phyloP scores from a whole-genome alignment of 2,113 vertebrate species.

The Equus quagga region DNA sequence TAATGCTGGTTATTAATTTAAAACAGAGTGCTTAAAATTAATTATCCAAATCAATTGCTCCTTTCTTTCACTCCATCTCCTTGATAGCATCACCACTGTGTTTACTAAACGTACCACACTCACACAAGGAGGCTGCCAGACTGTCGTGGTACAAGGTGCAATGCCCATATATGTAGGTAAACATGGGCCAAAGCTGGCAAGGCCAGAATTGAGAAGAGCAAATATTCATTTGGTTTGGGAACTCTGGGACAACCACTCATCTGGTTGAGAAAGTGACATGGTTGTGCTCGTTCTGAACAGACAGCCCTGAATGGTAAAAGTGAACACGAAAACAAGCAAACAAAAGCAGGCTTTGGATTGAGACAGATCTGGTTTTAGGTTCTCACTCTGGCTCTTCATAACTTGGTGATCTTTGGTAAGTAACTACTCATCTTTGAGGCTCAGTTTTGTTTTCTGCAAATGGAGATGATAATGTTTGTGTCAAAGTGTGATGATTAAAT shows the following conservation, averaged over 20 bases:
- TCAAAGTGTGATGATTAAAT: not conserved
- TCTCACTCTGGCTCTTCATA: not conserved
- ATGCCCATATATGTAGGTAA: not conserved
- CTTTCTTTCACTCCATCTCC: not conserved
- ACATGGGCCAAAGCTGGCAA: not conserved
- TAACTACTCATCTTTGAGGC: not conserved
- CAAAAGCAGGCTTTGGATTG: not conserved
- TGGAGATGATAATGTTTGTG: not conserved
- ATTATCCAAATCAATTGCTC: constrained; percentile 1
- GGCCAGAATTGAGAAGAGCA: not conserved
- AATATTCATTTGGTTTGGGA: not conserved
- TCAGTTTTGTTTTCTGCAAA: not conserved
- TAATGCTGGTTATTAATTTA: constrained; percentile 1
- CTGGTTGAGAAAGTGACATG: not conserved
- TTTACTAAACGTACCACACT: not conserved
- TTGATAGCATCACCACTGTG: not conserved
- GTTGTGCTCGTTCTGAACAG: not conserved
- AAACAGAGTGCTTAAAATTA: not conserved
- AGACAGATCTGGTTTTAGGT: not conserved
- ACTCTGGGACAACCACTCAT: not conserved
- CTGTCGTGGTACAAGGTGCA: accelerated
- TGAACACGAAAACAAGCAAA: not conserved
- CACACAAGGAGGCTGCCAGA: accelerated
- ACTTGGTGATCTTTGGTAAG: not conserved
- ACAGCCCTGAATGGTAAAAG: not conserved